Percentiles rank a stretch among this genome's conserved stretches.
Evolutionary conservation across 2,797 vertebrate species (phyloP).

Genomic region (Mionectes olivaceus): DNA sequence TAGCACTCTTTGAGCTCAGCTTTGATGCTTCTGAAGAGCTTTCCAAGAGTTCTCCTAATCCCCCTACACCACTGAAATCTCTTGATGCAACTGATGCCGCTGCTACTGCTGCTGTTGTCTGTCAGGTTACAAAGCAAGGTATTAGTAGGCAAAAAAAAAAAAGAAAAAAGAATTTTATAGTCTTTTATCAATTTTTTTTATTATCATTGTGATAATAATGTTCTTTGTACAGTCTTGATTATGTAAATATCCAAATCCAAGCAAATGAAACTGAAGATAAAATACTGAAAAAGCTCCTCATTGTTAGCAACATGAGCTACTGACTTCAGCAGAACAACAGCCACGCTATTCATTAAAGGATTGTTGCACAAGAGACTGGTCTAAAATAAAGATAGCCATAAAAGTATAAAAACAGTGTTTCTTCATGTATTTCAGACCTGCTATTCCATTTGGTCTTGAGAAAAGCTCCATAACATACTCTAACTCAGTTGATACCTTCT

Average conservation of each 20-base stretch:
- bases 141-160: background rate
- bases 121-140: constrained; percentile 48
- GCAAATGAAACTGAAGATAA: background rate
- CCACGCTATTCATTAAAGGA: background rate
- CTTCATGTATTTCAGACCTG: background rate
- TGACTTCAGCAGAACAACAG: background rate
- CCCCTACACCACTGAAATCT: constrained; percentile 82
- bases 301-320: background rate
- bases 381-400: background rate
- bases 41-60: constrained; percentile 83
- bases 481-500: background rate
- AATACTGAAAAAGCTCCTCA: background rate
- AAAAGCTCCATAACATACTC: background rate
- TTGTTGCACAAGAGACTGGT: background rate
- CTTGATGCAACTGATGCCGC: constrained; percentile 81
- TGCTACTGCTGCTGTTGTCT: constrained; percentile 83
- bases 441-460: background rate
- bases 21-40: constrained; percentile 92
- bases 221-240: background rate
- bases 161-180: background rate
- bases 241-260: background rate
- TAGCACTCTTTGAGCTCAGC: constrained; percentile 95
- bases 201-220: background rate
- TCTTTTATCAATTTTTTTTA: background rate
- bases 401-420: background rate